Conservation (phyloP, 2,888 invertebrate species). For the Lottia scabra region DNA sequence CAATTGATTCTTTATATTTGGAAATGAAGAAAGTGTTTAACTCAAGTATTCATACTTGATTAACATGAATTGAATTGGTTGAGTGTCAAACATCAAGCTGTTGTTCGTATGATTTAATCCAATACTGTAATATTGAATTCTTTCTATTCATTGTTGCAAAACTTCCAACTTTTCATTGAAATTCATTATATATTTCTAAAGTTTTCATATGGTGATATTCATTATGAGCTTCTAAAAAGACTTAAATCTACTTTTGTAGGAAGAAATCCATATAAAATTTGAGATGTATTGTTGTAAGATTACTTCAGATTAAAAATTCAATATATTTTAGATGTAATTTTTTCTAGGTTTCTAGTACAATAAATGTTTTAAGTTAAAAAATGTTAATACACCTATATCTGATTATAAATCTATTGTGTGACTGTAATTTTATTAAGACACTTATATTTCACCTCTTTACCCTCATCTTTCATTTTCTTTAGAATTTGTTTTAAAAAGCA, state of each 20-base stretch:
- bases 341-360: too few relatives aligned
- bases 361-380: too few relatives aligned
- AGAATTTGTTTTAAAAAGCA: too few relatives aligned
- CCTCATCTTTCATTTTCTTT: too few relatives aligned
- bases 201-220: constrained; percentile 5
- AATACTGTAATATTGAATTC: constrained; percentile 7
- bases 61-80: constrained; percentile 1
- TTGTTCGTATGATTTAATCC: constrained; percentile 4
- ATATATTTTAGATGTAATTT: too few relatives aligned
- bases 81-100: constrained; percentile 7
- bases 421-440: too few relatives aligned
- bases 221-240: neutral
- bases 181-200: constrained; percentile 5
- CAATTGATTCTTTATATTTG: constrained; percentile 5
- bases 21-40: neutral
- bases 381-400: too few relatives aligned
- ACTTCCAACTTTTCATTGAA: constrained; percentile 1
- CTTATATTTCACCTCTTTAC: too few relatives aligned
- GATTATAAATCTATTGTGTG: too few relatives aligned
- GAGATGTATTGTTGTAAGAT: neutral
- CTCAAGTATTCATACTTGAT: constrained; percentile 5
- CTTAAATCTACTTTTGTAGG: neutral
- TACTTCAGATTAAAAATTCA: neutral
- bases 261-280: neutral
- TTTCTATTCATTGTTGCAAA: neutral